Conservation (phyloP, 2,888 invertebrate species). For the Nezara viridula region DNA sequence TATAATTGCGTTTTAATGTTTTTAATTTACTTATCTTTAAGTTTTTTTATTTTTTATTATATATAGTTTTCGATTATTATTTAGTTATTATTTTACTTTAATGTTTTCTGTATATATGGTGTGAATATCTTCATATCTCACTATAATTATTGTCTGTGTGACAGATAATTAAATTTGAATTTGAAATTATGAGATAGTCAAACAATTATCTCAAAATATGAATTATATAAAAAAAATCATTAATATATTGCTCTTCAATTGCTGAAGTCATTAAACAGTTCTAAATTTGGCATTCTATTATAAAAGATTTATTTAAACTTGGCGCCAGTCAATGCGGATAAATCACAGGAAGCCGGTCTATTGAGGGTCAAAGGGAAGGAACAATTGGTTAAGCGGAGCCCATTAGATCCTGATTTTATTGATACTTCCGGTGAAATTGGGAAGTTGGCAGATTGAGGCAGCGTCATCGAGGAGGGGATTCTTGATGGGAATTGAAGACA, state of each 20-base stretch:
- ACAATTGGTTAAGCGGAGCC: constrained; percentile 32
- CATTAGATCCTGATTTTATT: constrained; percentile 11
- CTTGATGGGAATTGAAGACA: neutral
- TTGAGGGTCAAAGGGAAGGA: constrained; percentile 34
- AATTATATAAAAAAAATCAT: too few relatives aligned
- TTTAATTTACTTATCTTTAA: too few relatives aligned
- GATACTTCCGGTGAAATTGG: constrained; percentile 28
- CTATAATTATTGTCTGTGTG: too few relatives aligned
- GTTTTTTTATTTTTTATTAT: too few relatives aligned
- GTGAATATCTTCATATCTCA: too few relatives aligned
- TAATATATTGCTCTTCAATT: neutral
- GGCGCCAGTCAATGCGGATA: constrained; percentile 14
- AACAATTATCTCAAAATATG: too few relatives aligned
- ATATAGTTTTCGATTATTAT: too few relatives aligned
- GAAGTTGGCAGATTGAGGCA: constrained; percentile 28
- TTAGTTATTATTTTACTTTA: too few relatives aligned
- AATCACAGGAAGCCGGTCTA: constrained; percentile 24
- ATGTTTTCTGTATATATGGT: too few relatives aligned
- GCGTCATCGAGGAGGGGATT: neutral
- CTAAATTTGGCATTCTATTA: neutral
- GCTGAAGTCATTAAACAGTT: neutral
- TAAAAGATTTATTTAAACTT: neutral
- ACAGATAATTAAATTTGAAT: too few relatives aligned
- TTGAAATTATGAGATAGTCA: too few relatives aligned
- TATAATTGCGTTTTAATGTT: too few relatives aligned